Evolutionary conservation across 2,888 invertebrate species (phyloP), one percentile per base, ranked within the genome.

Genomic region (Rhingia campestris): DNA sequence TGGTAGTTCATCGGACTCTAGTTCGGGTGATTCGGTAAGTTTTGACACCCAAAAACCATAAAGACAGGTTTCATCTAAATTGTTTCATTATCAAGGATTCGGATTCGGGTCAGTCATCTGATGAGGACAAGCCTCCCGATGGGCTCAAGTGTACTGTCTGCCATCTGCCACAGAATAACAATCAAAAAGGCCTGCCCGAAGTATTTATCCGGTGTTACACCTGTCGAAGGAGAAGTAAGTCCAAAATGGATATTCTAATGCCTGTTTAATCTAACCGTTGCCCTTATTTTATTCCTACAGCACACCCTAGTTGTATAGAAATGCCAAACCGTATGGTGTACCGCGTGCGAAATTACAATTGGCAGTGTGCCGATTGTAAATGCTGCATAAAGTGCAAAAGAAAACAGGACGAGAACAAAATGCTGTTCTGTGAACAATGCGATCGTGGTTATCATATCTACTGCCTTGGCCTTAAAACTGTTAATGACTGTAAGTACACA

Each of bases 281-380:
- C 2, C 22, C 22, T 39, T 33, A 4, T 6, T 30, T 22, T 35
- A 47, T 33, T 47, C 81, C 89, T 90, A 0, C 91, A 95, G 95
- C 95, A 85, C 98, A 98, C 93, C 97, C 97, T 2, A 94, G 94
- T 33, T 98, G 98, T 92, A 93, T 97, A 90, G 97, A 97, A 88
- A 94, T 98, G 91, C 94, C 95, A 35, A 92, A 94, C 80, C 95
- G 96, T 88, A 97, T 98, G 94, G 94, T 96, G 86, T 94, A 94
- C 84, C 95, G 96, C 87, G 96, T 97, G 86, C 95, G 95, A 88
- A 95, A 94, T 86, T 98, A 98, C 92, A 93, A 95, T 88, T 98
- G 98, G 98, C 97, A 97, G 91, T 98, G 98, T 90, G 96, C 96
- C 87, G 97, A 97, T 88, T 98, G 98, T 92, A 98, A 98, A 93